phyloP scores from a whole-genome alignment of 2,113 vertebrate species.

The Bothrops jararaca region DNA sequence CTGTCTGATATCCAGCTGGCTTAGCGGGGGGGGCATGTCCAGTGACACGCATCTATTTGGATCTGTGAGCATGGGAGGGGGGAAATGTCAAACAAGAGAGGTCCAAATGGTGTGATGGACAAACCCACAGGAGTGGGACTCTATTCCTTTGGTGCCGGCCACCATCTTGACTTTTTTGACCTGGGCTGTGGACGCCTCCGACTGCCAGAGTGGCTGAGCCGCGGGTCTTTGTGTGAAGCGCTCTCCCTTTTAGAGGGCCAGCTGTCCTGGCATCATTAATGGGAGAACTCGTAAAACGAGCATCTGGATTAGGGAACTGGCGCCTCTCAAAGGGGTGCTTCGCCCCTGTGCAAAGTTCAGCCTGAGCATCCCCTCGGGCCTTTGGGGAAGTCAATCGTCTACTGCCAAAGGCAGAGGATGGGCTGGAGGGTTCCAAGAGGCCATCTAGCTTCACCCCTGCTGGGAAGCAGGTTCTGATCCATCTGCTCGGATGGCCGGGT shows the following conservation, averaged over 20 bases:
- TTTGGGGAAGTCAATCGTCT: background rate
- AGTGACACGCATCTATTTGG: background rate
- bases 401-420: background rate
- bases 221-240: fast-evolving
- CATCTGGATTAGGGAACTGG: background rate
- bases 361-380: background rate
- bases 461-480: background rate
- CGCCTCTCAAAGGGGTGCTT: background rate
- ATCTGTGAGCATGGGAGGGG: background rate
- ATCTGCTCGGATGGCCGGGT: background rate
- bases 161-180: background rate
- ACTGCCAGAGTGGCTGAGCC: background rate
- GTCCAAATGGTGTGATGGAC: background rate
- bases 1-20: background rate
- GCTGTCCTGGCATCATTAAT: background rate
- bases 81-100: background rate
- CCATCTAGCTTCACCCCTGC: background rate
- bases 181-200: background rate
- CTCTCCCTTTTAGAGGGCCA: background rate
- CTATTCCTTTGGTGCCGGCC: background rate
- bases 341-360: background rate
- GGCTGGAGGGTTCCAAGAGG: background rate
- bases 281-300: background rate
- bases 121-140: background rate
- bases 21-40: background rate